Evolutionary conservation across 2,888 invertebrate species (phyloP).

Genomic region (Rhynchonema sp.): DNA sequence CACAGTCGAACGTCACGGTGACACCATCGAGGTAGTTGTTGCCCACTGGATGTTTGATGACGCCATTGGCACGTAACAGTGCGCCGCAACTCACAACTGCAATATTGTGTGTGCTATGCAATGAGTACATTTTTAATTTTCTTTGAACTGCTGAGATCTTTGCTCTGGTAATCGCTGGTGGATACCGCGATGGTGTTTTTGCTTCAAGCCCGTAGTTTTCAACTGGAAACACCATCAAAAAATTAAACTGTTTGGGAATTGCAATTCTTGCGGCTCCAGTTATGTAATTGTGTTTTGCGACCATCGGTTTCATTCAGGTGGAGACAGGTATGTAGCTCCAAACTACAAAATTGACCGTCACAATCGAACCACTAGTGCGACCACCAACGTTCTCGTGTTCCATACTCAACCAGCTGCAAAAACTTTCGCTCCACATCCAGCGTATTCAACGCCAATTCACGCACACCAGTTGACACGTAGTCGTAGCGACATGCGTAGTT

Average conservation of each 20-base stretch:
- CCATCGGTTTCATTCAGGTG: no score
- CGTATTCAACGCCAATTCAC: conserved; percentile 16
- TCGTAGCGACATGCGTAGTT: conserved; percentile 14
- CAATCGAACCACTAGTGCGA: background rate
- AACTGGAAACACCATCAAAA: no score
- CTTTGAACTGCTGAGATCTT: no score
- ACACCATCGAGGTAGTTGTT: conserved; percentile 19
- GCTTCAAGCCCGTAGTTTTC: no score
- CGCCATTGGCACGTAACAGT: conserved; percentile 14
- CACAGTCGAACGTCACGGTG: conserved; percentile 16
- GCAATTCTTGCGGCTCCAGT: no score
- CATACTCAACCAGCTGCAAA: background rate
- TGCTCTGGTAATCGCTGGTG: no score
- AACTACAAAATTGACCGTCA: conserved; percentile 4
- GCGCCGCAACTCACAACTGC: conserved; percentile 15
- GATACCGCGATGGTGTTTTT: no score
- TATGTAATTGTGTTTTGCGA: no score
- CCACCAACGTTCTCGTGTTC: background rate
- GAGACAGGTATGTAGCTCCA: no score
- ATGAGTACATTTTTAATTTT: background rate
- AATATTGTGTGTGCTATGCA: background rate
- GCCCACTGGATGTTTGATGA: conserved; percentile 15
- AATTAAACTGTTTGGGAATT: no score
- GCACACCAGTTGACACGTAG: conserved; percentile 13
- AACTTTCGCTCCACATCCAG: conserved; percentile 10